Conservation (phyloP, 2,888 invertebrate species). For the Electrophaes corylata region DNA sequence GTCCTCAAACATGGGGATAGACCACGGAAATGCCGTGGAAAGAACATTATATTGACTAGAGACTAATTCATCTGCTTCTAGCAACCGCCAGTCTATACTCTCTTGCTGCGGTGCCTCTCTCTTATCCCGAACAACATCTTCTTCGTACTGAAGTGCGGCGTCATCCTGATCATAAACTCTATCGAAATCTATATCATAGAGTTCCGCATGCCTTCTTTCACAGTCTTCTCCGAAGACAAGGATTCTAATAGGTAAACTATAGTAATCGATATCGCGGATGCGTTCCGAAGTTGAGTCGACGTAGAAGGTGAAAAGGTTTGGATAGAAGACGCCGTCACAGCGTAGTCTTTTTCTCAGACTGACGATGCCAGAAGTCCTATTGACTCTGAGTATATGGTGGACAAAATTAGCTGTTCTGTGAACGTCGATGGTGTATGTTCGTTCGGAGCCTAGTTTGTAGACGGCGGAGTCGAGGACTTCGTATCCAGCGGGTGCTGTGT, state of each 20-base stretch:
- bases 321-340: conserved; percentile 93
- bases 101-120: conserved; percentile 64
- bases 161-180: conserved; percentile 83
- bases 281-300: conserved; percentile 93
- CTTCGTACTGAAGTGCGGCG: conserved; percentile 72
- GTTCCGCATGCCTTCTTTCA: conserved; percentile 85
- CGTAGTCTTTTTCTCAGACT: conserved; percentile 88
- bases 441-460: conserved; percentile 90
- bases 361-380: conserved; percentile 89
- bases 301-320: conserved; percentile 93
- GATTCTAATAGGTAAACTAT: conserved; percentile 90
- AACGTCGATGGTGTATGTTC: conserved; percentile 91
- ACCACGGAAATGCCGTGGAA: conserved; percentile 82
- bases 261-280: conserved; percentile 91
- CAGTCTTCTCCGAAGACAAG: conserved; percentile 90
- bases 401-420: conserved; percentile 94
- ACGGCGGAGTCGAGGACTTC: conserved; percentile 92
- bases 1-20: conserved; percentile 80
- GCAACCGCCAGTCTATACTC: conserved; percentile 75
- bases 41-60: conserved; percentile 80
- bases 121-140: conserved; percentile 70
- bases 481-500: conserved; percentile 85
- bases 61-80: conserved; percentile 71
- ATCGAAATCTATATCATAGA: conserved; percentile 84
- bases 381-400: conserved; percentile 89